Conservation (phyloP, 2,797 vertebrate species). For the Neoniphon sammara region DNA sequence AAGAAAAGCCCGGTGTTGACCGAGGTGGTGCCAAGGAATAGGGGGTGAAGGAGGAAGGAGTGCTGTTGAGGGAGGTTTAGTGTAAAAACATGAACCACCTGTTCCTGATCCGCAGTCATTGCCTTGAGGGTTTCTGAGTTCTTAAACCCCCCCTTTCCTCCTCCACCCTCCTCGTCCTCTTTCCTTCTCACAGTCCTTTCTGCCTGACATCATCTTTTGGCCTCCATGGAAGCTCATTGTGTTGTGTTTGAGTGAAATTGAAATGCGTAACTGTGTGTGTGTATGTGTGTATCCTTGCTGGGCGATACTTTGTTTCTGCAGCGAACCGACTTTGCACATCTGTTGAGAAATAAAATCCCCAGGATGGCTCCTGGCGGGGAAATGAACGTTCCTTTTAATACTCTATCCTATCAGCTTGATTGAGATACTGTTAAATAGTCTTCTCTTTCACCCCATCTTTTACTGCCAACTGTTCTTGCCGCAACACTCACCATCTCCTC, state of each 20-base stretch:
- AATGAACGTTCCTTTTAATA: conserved; percentile 54
- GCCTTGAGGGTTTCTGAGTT: conserved; percentile 20
- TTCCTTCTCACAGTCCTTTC: conserved; percentile 33
- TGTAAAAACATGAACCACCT: conserved; percentile 67
- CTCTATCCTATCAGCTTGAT: conserved; percentile 50
- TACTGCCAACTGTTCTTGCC: conserved; percentile 45
- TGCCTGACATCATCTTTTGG: conserved; percentile 60
- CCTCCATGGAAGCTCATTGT: conserved; percentile 25
- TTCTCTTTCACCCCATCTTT: conserved; percentile 35
- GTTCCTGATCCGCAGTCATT: conserved; percentile 52
- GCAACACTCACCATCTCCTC: conserved; percentile 37
- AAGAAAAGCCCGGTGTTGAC: conserved; percentile 26
- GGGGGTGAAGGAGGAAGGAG: neutral
- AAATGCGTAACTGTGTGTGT: neutral
- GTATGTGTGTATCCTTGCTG: conserved; percentile 14
- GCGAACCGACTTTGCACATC: conserved; percentile 59
- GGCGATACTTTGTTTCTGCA: conserved; percentile 21
- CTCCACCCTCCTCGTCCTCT: conserved; percentile 4
- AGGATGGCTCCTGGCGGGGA: conserved; percentile 53
- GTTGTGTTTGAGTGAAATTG: neutral
- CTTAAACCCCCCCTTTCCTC: conserved; percentile 11
- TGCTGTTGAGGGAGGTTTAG: conserved; percentile 36
- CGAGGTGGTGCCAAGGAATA: neutral
- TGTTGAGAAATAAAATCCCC: conserved; percentile 62
- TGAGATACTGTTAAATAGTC: conserved; percentile 45